Base-by-base conservation (phyloP, 2,888 invertebrate species). In the Philereme vetulata region DNA sequence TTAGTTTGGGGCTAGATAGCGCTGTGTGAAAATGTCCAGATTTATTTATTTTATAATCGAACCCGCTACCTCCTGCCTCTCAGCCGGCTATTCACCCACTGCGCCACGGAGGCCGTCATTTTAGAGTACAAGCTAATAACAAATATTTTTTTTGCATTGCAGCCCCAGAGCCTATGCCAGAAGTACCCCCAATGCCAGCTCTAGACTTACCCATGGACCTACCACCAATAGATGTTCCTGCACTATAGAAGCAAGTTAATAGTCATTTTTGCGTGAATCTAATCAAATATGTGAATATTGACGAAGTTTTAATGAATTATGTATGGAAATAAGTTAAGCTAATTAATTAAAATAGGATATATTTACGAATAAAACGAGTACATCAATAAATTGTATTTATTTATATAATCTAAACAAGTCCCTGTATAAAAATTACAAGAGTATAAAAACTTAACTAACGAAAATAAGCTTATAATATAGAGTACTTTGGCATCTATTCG, bases 351-450 rank as follows among this genome's bases (percentile, higher is more conserved):
- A 35, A 45, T 32, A 40, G 43, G 34, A 21, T 35, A 21, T 34
- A 9, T 33, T 6, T 35, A 44, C 35, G 10, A 34, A 43, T 44
- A 51, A 51, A 44, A 1, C 21, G 4, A 35, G 11, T n/a, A n/a
- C 9, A 5, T 46, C 33, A 46, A 33, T 46, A 47, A 50, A 50
- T 57, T 66, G 50, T 58, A 54, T 66, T 66, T 36, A 61, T 66
- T 58, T 49, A 57, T 43, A 49, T 64, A 66, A 61, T 61, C 53
- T 66, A 63, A 71, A 62, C 57, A 66, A 65, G 47, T 69, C 69
- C 71, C 71, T 71, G 71, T 71, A 70, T 64, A 64, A 65, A 63
- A 67, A 59, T 51, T 66, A 64, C 35, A 62, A 60, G 57, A 66
- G 56, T 67, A 67, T 43, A 67, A 66, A n/a, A 67, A 67, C 50